A percentile compares a stretch with the other conserved stretches of the same genome.
These are phyloP conservation scores for Vultur gryphus DNA, from an alignment of 2,797 vertebrate species.

Conservation along the genomic window DNA sequence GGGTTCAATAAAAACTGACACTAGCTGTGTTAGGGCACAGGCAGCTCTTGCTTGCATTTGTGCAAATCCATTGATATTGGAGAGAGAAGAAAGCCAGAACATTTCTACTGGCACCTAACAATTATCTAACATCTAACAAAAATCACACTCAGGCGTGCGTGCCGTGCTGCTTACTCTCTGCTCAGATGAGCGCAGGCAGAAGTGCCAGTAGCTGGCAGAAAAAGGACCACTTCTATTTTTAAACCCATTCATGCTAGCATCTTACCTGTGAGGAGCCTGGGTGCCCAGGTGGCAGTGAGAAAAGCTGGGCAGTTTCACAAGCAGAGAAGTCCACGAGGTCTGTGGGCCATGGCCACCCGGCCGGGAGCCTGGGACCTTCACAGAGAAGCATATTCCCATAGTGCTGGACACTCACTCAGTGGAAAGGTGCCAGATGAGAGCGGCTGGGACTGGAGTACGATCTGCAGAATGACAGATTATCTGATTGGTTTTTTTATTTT, in stretches of 20 bases:
- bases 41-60: not conserved
- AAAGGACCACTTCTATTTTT: not conserved
- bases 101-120: not conserved
- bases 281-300: rapidly evolving
- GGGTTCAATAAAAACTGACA: not conserved
- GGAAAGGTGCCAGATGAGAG: not conserved
- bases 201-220: not conserved
- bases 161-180: not conserved
- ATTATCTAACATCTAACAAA: not conserved
- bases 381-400: not conserved
- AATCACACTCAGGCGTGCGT: rapidly evolving
- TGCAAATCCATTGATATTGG: not conserved
- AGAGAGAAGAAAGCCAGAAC: not conserved
- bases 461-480: not conserved
- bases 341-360: rapidly evolving
- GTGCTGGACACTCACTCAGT: not conserved
- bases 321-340: not conserved
- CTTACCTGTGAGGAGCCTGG: not conserved
- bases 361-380: not conserved
- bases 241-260: not conserved
- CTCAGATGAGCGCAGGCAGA: not conserved
- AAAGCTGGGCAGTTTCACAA: not conserved
- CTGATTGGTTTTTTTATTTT: no score
- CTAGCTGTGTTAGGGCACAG: not conserved
- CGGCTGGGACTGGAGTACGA: not conserved